phyloP scores from a whole-genome alignment of 2,888 invertebrate genomes.

The Lasioglossum calceatum region DNA sequence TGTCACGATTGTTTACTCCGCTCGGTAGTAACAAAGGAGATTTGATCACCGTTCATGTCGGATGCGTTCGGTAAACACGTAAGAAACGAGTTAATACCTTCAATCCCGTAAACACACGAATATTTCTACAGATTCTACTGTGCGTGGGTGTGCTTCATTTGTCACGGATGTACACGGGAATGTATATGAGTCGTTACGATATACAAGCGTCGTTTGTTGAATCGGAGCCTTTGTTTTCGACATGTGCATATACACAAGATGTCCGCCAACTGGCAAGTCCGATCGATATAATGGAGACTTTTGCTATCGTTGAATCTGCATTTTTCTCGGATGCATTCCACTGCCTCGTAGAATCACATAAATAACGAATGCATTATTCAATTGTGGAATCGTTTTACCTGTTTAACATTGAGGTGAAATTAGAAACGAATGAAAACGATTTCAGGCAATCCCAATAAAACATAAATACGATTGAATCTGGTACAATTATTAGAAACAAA shows the following conservation, averaged over 20 bases:
- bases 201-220: neutral
- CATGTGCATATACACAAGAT: neutral
- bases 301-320: neutral
- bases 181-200: neutral
- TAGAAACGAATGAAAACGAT: neutral
- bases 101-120: neutral
- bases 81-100: neutral
- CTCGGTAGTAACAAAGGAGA: neutral
- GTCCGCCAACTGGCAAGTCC: neutral
- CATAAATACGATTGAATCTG: neutral
- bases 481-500: neutral
- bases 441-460: neutral
- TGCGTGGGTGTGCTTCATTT: neutral
- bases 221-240: conserved; percentile 14
- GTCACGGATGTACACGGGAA: neutral
- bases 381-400: neutral
- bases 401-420: no score
- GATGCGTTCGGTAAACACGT: neutral
- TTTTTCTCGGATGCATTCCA: neutral
- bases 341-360: neutral
- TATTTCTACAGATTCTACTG: neutral
- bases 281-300: neutral
- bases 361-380: neutral
- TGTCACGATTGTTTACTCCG: neutral
- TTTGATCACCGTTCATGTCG: neutral